phyloP scores from a whole-genome alignment of 2,888 invertebrate genomes.

The Drosophila mettleri region DNA sequence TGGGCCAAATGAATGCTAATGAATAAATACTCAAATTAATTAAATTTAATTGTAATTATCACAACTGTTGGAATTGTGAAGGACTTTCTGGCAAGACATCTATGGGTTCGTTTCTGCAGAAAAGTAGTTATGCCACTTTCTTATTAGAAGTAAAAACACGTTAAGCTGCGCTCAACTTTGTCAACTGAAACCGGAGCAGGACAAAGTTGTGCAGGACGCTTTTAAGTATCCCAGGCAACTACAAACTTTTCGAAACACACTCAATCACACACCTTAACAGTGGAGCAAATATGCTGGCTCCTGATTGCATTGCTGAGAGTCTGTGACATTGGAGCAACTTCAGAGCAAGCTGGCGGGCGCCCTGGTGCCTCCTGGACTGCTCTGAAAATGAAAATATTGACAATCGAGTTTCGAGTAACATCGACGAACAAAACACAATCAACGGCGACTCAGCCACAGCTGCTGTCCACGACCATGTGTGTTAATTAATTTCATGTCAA shows the following conservation, averaged over 20 bases:
- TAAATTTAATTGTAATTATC: conserved; percentile 18
- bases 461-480: conserved; percentile 14
- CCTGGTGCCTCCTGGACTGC: conserved; percentile 32
- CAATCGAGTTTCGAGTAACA: background rate
- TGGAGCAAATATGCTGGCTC: conserved; percentile 17
- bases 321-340: conserved; percentile 35
- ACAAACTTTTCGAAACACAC: conserved; percentile 56
- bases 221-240: conserved; percentile 19
- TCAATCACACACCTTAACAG: conserved; percentile 47
- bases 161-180: conserved; percentile 19
- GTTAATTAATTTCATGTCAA: conserved; percentile 57
- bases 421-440: conserved; percentile 4
- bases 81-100: background rate
- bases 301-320: conserved; percentile 65
- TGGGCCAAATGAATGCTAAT: background rate
- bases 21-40: background rate
- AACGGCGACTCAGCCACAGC: conserved; percentile 8
- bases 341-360: conserved; percentile 18
- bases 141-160: conserved; percentile 60
- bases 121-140: conserved; percentile 40
- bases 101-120: conserved; percentile 14
- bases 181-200: conserved; percentile 15
- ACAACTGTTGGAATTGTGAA: background rate
- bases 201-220: conserved; percentile 29
- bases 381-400: conserved; percentile 1